Conservation (phyloP, 2,113 vertebrate genomes). For the Pygoscelis adeliae region DNA sequence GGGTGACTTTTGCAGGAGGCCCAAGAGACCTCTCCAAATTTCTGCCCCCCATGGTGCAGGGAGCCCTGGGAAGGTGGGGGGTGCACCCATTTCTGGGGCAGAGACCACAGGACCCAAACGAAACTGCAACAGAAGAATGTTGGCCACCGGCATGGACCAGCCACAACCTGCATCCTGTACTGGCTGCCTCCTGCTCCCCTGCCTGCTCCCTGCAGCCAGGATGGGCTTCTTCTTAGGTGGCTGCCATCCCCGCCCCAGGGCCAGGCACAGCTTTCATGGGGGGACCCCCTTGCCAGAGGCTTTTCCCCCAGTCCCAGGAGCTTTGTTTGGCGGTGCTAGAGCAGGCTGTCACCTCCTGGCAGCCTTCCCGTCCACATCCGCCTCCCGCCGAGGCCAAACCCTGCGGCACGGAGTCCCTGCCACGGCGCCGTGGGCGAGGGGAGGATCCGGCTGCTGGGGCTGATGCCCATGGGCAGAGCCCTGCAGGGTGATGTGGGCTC, state of each 20-base stretch:
- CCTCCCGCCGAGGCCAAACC: background rate
- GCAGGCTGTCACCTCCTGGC: background rate
- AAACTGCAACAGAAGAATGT: background rate
- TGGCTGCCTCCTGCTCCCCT: background rate
- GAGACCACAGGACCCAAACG: background rate
- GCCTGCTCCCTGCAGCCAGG: background rate
- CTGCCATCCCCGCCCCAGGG: background rate
- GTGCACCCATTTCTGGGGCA: fast-evolving
- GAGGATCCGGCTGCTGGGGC: background rate
- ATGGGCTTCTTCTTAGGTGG: background rate
- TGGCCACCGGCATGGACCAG: fast-evolving
- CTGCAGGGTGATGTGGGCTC: background rate
- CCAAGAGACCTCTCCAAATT: background rate
- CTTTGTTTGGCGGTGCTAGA: fast-evolving
- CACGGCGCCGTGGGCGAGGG: fast-evolving
- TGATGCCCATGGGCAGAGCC: background rate
- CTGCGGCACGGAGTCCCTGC: fast-evolving
- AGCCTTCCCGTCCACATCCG: fast-evolving
- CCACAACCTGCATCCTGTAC: fast-evolving
- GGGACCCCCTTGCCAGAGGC: fast-evolving
- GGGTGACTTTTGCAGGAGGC: background rate
- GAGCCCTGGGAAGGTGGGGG: background rate
- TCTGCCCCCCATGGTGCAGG: fast-evolving
- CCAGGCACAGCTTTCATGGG: background rate
- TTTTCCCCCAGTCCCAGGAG: background rate